phyloP scores from a whole-genome alignment of 2,888 invertebrate genomes.

The Pecten maximus region DNA sequence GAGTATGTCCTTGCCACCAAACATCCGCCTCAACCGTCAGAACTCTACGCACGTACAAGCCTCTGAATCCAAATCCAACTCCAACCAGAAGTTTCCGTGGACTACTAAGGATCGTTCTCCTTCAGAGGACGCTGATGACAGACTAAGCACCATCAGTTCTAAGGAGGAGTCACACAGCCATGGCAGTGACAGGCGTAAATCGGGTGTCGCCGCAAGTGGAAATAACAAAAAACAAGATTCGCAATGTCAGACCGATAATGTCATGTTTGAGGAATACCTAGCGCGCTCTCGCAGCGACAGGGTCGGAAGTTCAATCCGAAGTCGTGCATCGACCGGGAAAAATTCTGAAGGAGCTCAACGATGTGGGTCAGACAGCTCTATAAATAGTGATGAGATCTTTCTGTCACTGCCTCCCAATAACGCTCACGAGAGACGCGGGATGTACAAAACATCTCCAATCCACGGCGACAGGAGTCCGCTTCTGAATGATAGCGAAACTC shows the following conservation, averaged over 20 bases:
- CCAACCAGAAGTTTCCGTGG: conserved; percentile 63
- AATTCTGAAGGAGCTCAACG: conserved; percentile 37
- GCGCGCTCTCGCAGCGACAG: conserved; percentile 41
- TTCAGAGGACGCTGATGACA: conserved; percentile 61
- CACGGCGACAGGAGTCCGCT: conserved; percentile 51
- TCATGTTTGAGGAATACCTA: conserved; percentile 59
- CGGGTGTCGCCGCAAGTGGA: conserved; percentile 26
- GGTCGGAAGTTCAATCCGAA: conserved; percentile 21
- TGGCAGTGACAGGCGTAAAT: conserved; percentile 58
- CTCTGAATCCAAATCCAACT: conserved; percentile 42
- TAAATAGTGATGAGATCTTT: conserved; percentile 55
- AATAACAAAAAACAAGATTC: conserved; percentile 55
- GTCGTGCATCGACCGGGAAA: conserved; percentile 27
- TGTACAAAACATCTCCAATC: conserved; percentile 48
- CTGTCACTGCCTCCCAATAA: conserved; percentile 48
- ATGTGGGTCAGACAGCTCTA: conserved; percentile 51
- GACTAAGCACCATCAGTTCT: conserved; percentile 63
- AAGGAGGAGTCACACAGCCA: conserved; percentile 60
- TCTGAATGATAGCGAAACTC: conserved; percentile 19
- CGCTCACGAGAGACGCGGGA: conserved; percentile 45
- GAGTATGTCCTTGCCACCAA: conserved; percentile 51
- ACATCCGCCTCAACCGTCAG: conserved; percentile 59
- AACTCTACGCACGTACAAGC: conserved; percentile 66
- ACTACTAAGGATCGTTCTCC: conserved; percentile 57
- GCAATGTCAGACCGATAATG: conserved; percentile 68